Evolutionary conservation across 2,797 vertebrate genomes (phyloP).

Genomic region (Sebastes kiyomatsui): DNA sequence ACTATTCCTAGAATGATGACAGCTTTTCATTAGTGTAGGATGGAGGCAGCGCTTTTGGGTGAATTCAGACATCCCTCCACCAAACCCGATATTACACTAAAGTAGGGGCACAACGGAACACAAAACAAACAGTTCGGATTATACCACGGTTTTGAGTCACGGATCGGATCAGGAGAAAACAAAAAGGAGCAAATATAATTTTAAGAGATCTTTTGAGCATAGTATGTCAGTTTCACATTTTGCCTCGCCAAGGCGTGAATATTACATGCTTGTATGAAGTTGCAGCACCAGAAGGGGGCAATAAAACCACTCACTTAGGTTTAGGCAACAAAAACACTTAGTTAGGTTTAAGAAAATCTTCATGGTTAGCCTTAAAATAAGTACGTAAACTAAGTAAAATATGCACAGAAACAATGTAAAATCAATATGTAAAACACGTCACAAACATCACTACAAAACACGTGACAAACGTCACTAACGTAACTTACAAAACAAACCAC

Average conservation of each 20-base stretch:
- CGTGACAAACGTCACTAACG: too few species aligned
- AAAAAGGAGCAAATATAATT: too few species aligned
- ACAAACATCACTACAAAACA: too few species aligned
- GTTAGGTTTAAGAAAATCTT: neutral
- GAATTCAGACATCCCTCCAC: constrained; percentile 15
- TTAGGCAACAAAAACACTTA: too few species aligned
- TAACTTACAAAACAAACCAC: neutral
- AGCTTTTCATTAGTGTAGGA: constrained; percentile 51
- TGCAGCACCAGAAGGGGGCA: too few species aligned
- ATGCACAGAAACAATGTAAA: neutral
- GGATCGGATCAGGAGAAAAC: fast-evolving
- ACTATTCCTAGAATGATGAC: constrained; percentile 27
- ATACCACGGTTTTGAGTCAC: too few species aligned
- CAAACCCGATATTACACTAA: too few species aligned
- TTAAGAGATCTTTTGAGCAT: too few species aligned
- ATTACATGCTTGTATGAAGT: neutral
- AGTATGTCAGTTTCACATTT: too few species aligned
- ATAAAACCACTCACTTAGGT: too few species aligned
- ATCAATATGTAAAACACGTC: neutral
- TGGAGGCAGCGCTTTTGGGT: constrained; percentile 4
- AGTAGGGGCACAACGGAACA: too few species aligned
- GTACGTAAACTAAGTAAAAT: neutral
- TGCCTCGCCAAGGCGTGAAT: neutral
- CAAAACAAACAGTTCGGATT: too few species aligned
- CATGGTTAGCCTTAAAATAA: neutral